Conservation (phyloP, 2,888 invertebrate genomes). For the Drosophila dives region DNA sequence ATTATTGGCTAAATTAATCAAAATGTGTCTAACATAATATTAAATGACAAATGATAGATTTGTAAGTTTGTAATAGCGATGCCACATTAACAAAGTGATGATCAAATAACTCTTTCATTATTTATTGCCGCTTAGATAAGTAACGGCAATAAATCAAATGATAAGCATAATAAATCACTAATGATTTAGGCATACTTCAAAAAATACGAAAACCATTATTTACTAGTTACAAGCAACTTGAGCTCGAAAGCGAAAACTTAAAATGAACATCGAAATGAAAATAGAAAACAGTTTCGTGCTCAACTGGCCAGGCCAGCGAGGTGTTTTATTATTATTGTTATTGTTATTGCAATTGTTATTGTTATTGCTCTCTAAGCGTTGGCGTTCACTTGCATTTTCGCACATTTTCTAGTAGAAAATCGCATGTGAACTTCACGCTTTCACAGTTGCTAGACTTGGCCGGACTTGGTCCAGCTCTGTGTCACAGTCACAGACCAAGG, state of each 20-base stretch:
- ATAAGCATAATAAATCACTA: conserved; percentile 4
- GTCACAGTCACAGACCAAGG: conserved; percentile 13
- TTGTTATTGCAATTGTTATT: conserved; percentile 9
- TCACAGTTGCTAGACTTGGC: conserved; percentile 33
- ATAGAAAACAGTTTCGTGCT: conserved; percentile 43
- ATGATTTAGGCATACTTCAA: conserved; percentile 1
- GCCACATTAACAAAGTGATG: background rate
- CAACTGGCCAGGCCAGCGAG: conserved; percentile 35
- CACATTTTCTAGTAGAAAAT: conserved; percentile 63
- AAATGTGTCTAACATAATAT: background rate
- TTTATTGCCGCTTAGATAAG: background rate
- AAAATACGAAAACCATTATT: conserved; percentile 2
- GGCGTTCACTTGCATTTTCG: conserved; percentile 71
- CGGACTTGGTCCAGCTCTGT: conserved; percentile 15
- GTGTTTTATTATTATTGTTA: conserved; percentile 15
- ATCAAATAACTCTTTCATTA: background rate
- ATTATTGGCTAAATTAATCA: background rate
- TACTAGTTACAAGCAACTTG: conserved; percentile 1
- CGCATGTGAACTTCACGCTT: conserved; percentile 69
- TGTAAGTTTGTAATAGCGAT: background rate
- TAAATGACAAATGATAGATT: background rate
- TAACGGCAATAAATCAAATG: conserved; percentile 2
- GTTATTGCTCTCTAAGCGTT: conserved; percentile 14
- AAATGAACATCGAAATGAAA: conserved; percentile 37
- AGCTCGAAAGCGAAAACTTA: conserved; percentile 62